A percentile compares a stretch with the other conserved stretches of the same genome.
Evolutionary conservation across 2,888 invertebrate species (phyloP).

Genomic region (Ommatoiulus sabulosus): DNA sequence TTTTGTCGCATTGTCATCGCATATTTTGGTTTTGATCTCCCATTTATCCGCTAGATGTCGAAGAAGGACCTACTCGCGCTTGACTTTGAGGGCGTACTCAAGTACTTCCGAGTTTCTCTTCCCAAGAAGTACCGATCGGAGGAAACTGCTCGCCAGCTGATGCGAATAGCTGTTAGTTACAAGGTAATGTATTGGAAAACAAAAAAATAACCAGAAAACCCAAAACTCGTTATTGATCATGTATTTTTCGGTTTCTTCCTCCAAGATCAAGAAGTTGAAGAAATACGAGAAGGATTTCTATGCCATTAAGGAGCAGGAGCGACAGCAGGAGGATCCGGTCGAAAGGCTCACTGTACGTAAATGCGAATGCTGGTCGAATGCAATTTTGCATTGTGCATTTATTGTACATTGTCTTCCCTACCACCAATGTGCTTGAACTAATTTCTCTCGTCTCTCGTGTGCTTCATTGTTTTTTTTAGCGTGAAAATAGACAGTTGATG

Average conservation of each 20-base stretch:
- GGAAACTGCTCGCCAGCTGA: conserved; percentile 86
- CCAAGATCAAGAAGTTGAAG: conserved; percentile 79
- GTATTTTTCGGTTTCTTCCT: conserved; percentile 5
- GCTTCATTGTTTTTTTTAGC: conserved; percentile 60
- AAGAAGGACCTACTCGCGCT: conserved; percentile 90
- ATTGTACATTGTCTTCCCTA: neutral
- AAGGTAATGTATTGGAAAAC: conserved; percentile 73
- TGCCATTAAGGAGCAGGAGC: conserved; percentile 75
- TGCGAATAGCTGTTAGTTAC: conserved; percentile 89
- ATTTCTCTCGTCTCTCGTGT: conserved; percentile 26
- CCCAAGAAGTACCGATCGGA: conserved; percentile 96
- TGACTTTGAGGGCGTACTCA: conserved; percentile 97
- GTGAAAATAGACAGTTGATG: conserved; percentile 70
- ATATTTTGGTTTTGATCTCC: neutral
- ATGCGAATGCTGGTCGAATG: neutral
- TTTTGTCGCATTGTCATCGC: conserved; percentile 57
- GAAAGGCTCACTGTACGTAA: conserved; percentile 68
- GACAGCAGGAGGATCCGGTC: conserved; percentile 69
- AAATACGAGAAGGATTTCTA: conserved; percentile 95
- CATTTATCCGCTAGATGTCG: conserved; percentile 72
- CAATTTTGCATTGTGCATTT: neutral
- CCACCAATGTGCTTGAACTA: neutral
- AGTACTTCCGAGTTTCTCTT: conserved; percentile 96
- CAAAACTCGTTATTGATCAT: too few species aligned
- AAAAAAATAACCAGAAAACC: too few species aligned